phyloP scores from a whole-genome alignment of 2,113 vertebrate genomes.

The Petrocephalus zakoni region DNA sequence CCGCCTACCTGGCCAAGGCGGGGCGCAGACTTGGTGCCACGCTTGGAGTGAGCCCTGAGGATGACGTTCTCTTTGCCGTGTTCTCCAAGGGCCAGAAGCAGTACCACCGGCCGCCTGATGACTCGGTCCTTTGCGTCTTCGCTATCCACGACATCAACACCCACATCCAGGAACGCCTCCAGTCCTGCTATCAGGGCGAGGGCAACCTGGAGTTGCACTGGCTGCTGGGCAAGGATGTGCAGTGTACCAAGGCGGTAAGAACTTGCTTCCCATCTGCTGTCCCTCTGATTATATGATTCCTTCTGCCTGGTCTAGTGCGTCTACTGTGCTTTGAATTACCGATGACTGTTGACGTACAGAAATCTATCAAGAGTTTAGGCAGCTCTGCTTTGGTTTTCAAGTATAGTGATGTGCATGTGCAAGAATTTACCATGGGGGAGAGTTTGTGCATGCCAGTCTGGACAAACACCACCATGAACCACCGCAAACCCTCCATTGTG shows the following conservation, averaged over 20 bases:
- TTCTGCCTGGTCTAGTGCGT: background rate
- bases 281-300: background rate
- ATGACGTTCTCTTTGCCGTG: slow-evolving; percentile 89
- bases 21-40: slow-evolving; percentile 72
- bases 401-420: background rate
- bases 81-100: slow-evolving; percentile 97
- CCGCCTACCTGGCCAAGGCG: slow-evolving; percentile 79
- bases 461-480: background rate
- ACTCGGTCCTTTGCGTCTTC: slow-evolving; percentile 86
- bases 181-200: slow-evolving; percentile 93
- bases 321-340: background rate
- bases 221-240: slow-evolving; percentile 91
- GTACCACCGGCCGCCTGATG: slow-evolving; percentile 78
- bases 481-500: background rate
- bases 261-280: background rate
- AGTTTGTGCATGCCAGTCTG: background rate
- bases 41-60: slow-evolving; percentile 75
- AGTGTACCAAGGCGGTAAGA: slow-evolving; percentile 89
- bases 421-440: background rate
- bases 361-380: background rate
- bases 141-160: slow-evolving; percentile 77
- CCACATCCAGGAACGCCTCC: slow-evolving; percentile 85
- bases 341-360: background rate
- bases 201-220: slow-evolving; percentile 94
- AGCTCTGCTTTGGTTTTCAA: background rate